Conservation (phyloP, 2,113 vertebrate species). For the Calidris pugnax region DNA sequence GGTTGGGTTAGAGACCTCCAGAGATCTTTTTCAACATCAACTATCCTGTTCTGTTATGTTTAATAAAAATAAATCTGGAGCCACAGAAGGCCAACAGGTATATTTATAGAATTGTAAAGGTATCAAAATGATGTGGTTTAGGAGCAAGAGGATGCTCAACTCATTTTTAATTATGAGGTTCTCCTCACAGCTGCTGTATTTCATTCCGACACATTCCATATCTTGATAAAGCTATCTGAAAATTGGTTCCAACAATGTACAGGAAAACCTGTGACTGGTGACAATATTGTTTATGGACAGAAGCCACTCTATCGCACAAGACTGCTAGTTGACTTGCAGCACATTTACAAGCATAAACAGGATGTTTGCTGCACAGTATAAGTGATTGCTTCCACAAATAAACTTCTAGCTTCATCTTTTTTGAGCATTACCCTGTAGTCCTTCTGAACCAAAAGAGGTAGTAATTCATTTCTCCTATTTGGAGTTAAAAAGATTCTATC, state of each 20-base stretch:
- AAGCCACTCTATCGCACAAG: neutral
- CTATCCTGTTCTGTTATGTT: neutral
- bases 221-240: neutral
- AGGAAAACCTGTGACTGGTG: neutral
- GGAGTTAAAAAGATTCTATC: neutral
- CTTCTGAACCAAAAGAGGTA: neutral
- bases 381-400: neutral
- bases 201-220: neutral
- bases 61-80: neutral
- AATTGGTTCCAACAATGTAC: neutral
- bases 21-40: neutral
- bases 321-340: neutral
- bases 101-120: neutral
- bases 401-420: neutral
- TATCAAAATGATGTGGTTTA: neutral
- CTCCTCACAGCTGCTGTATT: neutral
- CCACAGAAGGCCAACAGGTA: neutral
- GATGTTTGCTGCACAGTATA: neutral
- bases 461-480: neutral
- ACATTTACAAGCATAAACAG: neutral
- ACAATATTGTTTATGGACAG: neutral
- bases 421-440: neutral
- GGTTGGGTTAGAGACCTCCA: neutral
- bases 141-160: neutral
- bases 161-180: neutral